phyloP scores from a whole-genome alignment of 2,888 invertebrate species.

The Apodemia mormo region DNA sequence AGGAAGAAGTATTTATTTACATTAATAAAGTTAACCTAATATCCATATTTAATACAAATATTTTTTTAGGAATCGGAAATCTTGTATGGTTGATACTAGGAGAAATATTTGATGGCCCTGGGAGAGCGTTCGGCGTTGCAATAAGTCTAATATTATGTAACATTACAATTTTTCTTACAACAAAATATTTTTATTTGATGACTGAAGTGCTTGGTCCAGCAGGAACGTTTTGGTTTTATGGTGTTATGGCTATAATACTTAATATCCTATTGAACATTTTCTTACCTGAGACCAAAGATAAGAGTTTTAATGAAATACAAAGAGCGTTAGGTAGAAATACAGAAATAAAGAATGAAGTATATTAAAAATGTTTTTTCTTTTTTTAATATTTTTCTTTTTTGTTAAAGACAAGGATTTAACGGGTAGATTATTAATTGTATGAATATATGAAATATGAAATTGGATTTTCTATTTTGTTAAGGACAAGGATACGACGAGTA shows the following conservation, averaged over 20 bases:
- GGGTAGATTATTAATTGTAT: no score
- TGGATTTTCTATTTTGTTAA: no score
- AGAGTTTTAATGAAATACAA: constrained; percentile 38
- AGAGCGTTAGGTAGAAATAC: constrained; percentile 19
- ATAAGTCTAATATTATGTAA: constrained; percentile 28
- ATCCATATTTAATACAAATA: no score
- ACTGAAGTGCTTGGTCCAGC: constrained; percentile 37
- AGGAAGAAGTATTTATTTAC: no score
- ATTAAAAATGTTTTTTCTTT: not conserved
- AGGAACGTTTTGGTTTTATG: constrained; percentile 37
- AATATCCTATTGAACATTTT: constrained; percentile 32
- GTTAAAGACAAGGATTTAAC: no score
- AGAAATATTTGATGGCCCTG: constrained; percentile 43
- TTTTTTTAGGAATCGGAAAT: constrained; percentile 40
- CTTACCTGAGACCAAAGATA: constrained; percentile 41
- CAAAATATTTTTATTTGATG: constrained; percentile 36
- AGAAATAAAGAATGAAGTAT: not conserved
- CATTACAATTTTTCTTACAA: constrained; percentile 20
- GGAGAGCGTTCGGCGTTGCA: constrained; percentile 39
- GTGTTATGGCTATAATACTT: constrained; percentile 27
- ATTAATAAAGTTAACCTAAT: no score
- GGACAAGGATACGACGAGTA: no score
- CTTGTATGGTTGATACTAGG: constrained; percentile 38
- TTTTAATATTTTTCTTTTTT: no score
- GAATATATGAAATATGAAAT: no score